Base-by-base conservation (phyloP, 2,888 invertebrate species). In the Ethmia dodecea region DNA sequence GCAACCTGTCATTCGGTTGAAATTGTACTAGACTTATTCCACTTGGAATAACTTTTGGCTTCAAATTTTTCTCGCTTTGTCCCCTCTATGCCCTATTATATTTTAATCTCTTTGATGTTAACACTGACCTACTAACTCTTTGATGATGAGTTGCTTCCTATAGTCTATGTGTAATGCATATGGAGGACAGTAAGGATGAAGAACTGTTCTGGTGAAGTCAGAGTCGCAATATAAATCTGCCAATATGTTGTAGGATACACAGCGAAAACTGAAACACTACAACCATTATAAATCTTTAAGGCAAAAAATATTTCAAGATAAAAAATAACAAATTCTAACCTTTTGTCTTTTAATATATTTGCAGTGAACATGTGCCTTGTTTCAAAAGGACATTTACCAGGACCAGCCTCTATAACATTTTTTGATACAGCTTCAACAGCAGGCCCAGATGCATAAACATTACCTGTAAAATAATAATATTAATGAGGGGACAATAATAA, bases 171-270 rank as follows among this genome's bases (percentile, higher is more conserved):
- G 87, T 25, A 98, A 79, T 2, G 94, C 94, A 74, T 94, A 91
- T 2, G 91, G 79, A 5, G 95, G 93, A 62, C 98, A 98, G 58
- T 97, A 95, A 0, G 94, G 92, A 75, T 93, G 94, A 1, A 98
- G 81, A 33, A 89, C 87, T 32, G 86, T 88, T 55, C 93, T 88
- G 0, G 94, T 90, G 61, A 88, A 90, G 43, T 94, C 94, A 1
- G 95, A 93, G 67, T 96, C 95, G 42, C 96, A 93, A 72, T 98
- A 99, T 14, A 94, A 73, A 79, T 97, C 95, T 3, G 98, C 98
- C 49, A 99, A 80, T 51, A 98, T 91, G 67, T 98, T 98, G 65
- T 98, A 98, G 0, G 92, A 90, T 3, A 96, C 89, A 40, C 97
- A 89, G 31, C 98, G 89, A 56, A 96, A 91, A 55, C 92, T 92